Percentiles rank a stretch among this genome's conserved stretches.
Evolutionary conservation across 92 coral and sea anemone genomes (phyloP).

Genomic region (Heteractis magnifica): DNA sequence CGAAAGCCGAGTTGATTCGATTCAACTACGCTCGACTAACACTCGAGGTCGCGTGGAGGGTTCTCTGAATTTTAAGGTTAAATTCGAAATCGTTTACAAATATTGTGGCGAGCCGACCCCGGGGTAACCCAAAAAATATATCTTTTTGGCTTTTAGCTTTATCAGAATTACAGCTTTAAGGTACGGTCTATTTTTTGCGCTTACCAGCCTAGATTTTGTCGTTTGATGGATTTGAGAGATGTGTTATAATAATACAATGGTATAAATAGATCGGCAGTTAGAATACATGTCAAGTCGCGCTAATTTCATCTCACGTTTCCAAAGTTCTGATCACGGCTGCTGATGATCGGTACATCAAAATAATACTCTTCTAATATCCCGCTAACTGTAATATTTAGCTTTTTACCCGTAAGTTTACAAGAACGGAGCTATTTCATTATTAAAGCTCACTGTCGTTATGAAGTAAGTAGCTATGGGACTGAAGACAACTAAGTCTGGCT

Average conservation of each 20-base stretch:
- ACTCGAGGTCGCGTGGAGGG: constrained; percentile 27
- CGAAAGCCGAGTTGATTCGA: constrained; percentile 40
- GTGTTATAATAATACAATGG: constrained; percentile 4
- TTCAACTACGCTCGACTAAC: constrained; percentile 24
- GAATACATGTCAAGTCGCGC: constrained; percentile 22
- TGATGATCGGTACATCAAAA: constrained; percentile 16
- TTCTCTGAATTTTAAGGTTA: background rate
- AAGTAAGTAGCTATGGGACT: constrained; percentile 10
- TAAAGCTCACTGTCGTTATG: constrained; percentile 11
- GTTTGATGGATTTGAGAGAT: background rate
- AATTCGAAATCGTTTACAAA: background rate
- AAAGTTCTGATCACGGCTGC: constrained; percentile 17
- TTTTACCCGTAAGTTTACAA: constrained; percentile 1
- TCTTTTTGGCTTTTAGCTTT: background rate
- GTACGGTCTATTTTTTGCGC: background rate
- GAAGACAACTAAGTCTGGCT: background rate
- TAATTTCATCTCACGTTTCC: constrained; percentile 22
- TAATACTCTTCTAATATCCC: constrained; percentile 7
- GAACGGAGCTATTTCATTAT: constrained; percentile 17
- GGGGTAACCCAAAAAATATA: background rate
- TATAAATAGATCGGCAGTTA: constrained; percentile 21
- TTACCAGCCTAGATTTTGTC: constrained; percentile 9
- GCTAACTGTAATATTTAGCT: background rate
- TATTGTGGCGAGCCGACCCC: constrained; percentile 25
- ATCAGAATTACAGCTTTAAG: background rate